These are phyloP conservation scores for Temnothorax curvispinosus DNA, from an alignment of 1,140 invertebrate genomes.

Conservation along the genomic window DNA sequence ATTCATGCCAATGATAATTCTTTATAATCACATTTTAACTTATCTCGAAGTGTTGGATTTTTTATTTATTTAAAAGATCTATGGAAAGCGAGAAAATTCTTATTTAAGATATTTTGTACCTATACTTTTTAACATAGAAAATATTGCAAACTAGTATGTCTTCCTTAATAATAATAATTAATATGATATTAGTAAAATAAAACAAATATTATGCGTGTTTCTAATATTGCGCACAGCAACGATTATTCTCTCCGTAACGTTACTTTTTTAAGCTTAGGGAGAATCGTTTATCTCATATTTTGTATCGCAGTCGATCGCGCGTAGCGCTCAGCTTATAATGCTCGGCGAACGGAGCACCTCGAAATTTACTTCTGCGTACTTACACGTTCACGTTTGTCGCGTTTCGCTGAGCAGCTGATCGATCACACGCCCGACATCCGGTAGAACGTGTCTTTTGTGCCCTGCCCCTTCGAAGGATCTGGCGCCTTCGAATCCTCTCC, in stretches of 20 bases:
- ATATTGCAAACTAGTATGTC: background rate
- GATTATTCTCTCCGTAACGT: background rate
- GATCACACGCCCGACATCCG: slow-evolving; percentile 56
- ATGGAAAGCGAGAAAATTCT: background rate
- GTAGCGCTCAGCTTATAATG: background rate
- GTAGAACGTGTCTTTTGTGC: slow-evolving; percentile 45
- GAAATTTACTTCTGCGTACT: slow-evolving; percentile 43
- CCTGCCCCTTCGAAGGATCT: slow-evolving; percentile 16
- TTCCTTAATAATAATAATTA: slow-evolving; percentile 14
- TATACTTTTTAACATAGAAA: background rate
- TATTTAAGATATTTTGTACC: background rate
- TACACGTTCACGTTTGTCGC: slow-evolving; percentile 11
- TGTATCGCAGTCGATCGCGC: slow-evolving; percentile 24
- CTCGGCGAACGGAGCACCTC: background rate
- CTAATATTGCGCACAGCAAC: background rate
- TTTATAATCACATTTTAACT: background rate
- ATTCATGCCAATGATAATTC: slow-evolving; percentile 60
- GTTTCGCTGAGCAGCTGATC: slow-evolving; percentile 52
- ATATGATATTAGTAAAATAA: background rate
- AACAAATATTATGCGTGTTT: background rate
- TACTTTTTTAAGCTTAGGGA: background rate
- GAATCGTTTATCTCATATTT: slow-evolving; percentile 12
- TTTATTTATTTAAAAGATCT: background rate
- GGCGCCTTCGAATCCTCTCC: slow-evolving; percentile 28
- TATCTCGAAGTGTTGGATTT: background rate